Evolutionary conservation across 1,140 invertebrate genomes (phyloP).

Genomic region (Pogonognathellus flavescens): DNA sequence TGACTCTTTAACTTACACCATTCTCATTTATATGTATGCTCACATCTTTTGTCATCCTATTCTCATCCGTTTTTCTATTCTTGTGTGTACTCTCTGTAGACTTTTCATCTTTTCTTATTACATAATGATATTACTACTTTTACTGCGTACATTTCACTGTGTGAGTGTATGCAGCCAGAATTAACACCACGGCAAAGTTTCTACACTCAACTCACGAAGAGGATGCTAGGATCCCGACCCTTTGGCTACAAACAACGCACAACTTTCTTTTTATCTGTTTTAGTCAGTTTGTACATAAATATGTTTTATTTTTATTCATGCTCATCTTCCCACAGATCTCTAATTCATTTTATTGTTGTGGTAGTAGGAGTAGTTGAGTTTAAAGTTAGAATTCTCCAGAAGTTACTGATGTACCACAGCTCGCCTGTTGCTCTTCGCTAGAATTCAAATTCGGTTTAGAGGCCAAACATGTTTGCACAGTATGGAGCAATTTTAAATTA

Average conservation of each 20-base stretch:
- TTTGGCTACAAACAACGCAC: slow-evolving; percentile 31
- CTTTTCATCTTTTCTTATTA: slow-evolving; percentile 33
- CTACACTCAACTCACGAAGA: neutral
- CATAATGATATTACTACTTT: too few species aligned
- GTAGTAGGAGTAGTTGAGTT: neutral
- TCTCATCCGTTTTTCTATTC: neutral
- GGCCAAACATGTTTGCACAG: slow-evolving; percentile 43
- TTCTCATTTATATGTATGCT: slow-evolving; percentile 15
- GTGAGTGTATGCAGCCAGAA: neutral
- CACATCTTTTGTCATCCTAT: slow-evolving; percentile 1
- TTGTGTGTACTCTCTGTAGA: slow-evolving; percentile 16
- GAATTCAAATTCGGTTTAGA: slow-evolving; percentile 40
- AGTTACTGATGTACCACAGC: neutral
- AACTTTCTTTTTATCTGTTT: slow-evolving; percentile 50
- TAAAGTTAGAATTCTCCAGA: neutral
- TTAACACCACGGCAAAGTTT: neutral
- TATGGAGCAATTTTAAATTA: slow-evolving; percentile 46
- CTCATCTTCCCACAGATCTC: slow-evolving; percentile 36
- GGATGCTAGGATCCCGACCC: neutral
- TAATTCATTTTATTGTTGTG: slow-evolving; percentile 34
- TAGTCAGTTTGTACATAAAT: slow-evolving; percentile 46
- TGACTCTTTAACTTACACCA: neutral
- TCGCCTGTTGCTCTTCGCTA: neutral
- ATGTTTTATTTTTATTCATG: slow-evolving; percentile 48
- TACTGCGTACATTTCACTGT: slow-evolving; percentile 11